Evolutionary conservation across 2,888 invertebrate genomes (phyloP), one percentile per base, ranked within the genome.

Genomic region (Stratiomys singularior): DNA sequence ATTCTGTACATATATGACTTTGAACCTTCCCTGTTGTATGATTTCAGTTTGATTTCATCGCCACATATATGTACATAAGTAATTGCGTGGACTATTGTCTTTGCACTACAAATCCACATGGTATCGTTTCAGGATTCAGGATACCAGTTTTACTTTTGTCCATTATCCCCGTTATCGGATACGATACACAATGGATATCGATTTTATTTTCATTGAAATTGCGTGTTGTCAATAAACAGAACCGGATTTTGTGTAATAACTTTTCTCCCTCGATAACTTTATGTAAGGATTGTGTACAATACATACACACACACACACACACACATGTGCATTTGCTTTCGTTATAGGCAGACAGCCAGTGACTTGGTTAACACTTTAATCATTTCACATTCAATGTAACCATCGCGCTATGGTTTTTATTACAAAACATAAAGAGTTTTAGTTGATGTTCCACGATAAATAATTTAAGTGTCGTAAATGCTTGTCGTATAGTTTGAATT

Each of bases 161-260:
- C 25, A 25, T 69, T 47, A 69, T 47, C 69, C 25, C n/a, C 30
- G 69, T 69, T 69, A 30, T 69, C 69, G 69, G 46, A 47, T 69
- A 46, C 47, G 30, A 69, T 11, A 60, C 60, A 60, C 37, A 60
- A 58, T 74, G 74, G 37, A 58, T 58, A 74, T 74, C 74, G 74
- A 74, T 74, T 74, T 74, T 74, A 74, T 74, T 74, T 74, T 60
- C 74, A 58, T 58, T 37, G 74, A 74, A 74, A 74, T 74, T 58
- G 74, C 74, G 60, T 74, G 74, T 69, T 72, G 56, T 72, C 58
- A 21, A 58, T 74, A 74, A 74, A 74, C 44, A 60, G 74, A 60
- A 58, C 28, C 30, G 44, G 60, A 60, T 58, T 74, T 44, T 21
- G 25, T 47, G 60, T 58, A 58, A 60, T 74, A 37, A 74, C 60